Evolutionary conservation across 2,113 vertebrate species (phyloP), one percentile per base, ranked within the genome.

Genomic region (Takifugu flavidus): DNA sequence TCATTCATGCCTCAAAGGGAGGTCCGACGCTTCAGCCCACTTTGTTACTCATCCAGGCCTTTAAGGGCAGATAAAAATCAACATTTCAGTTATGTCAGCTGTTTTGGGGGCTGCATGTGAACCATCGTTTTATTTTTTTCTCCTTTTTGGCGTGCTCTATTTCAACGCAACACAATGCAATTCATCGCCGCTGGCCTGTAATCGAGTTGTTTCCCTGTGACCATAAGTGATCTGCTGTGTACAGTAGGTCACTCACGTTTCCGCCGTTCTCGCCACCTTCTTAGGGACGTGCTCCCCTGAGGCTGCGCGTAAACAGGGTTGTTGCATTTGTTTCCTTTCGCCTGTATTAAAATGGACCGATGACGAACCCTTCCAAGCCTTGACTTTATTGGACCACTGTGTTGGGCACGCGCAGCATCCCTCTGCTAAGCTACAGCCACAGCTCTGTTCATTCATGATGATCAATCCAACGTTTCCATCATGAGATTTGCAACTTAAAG

Each of bases 291-390:
- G 80, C 74, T 87, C 79, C 80, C 80, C 71, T 67, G 68, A 80
- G 72, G 78, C 75, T 71, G 85, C 78, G 88, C 89, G 84, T 89
- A 86, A 89, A 89, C 88, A 87, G 87, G 89, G 88, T 88, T 91
- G 89, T 90, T 89, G 87, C 88, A 90, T 91, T 87, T 89, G 89
- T 91, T 89, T 90, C 87, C 87, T 89, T 88, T 87, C 89, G 89
- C 85, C 89, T 88, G 87, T 91, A 91, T 91, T 91, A 91, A 91
- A 89, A 85, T 88, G 85, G 87, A 88, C 78, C 89, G 83, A 88
- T 90, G 77, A 88, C 86, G 53, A 89, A 90, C 13, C 79, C 77
- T 57, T 44, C 70, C 43, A 67, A 67, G 87, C 57, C 79, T 89
- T 75, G 85, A 39, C 79, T 87, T 80, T 89, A 70, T 72, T 90